Conservation (phyloP, 2,113 vertebrate species). For the Crotalus horridus region DNA sequence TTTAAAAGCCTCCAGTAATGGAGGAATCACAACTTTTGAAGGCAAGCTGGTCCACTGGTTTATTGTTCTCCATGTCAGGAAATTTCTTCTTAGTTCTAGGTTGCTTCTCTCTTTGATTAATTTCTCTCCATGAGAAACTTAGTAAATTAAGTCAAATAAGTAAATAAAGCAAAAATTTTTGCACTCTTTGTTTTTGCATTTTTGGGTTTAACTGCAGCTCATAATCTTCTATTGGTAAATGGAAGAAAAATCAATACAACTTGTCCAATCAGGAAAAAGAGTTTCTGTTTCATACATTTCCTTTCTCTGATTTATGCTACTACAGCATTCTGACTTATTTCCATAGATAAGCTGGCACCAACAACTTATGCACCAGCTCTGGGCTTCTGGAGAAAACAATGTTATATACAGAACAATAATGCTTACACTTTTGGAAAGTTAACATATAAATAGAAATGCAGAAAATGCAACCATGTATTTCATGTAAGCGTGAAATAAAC, state of each 20-base stretch:
- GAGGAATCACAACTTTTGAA: not conserved
- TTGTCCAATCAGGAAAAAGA: not conserved
- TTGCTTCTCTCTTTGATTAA: not conserved
- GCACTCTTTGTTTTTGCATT: not conserved
- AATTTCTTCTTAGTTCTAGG: not conserved
- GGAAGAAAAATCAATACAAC: not conserved
- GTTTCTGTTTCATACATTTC: not conserved
- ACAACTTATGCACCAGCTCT: not conserved
- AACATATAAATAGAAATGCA: constrained; percentile 14
- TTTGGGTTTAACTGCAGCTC: not conserved
- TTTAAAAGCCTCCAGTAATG: not conserved
- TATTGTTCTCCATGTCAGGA: not conserved
- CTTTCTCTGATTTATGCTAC: not conserved
- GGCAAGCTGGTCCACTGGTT: not conserved
- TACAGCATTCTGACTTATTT: not conserved
- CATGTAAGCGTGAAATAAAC: constrained; percentile 27
- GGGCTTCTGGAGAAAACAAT: not conserved
- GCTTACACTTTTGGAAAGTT: constrained; percentile 38
- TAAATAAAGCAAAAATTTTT: not conserved
- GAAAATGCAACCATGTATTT: constrained; percentile 34
- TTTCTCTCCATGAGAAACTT: not conserved
- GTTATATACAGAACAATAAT: constrained; percentile 41
- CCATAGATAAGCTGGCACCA: not conserved
- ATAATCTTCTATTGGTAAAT: not conserved
- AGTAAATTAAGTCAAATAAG: not conserved